A percentile compares a stretch with the other conserved stretches of the same genome.
Evolutionary conservation across 1,140 invertebrate genomes (phyloP).

Genomic region (Hesperophylax magnus): DNA sequence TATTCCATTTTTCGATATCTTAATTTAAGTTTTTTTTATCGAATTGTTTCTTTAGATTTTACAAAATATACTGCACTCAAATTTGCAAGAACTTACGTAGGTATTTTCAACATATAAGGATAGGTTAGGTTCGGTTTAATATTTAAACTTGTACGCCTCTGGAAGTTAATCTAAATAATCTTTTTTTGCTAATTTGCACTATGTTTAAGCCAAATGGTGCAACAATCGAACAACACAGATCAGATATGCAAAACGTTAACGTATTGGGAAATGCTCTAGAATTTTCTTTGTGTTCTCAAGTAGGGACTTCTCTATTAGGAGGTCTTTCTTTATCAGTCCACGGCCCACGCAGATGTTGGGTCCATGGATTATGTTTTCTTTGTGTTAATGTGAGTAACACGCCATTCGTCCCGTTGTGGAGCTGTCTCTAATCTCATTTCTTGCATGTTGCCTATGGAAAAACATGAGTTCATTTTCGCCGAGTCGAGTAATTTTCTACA

Average conservation of each 20-base stretch:
- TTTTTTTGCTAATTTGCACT: slow-evolving; percentile 24
- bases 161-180: background rate
- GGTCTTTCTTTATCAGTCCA: background rate
- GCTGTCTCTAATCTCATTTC: slow-evolving; percentile 7
- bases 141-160: too few relatives aligned
- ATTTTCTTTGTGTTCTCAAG: slow-evolving; percentile 35
- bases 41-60: too few relatives aligned
- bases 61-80: too few relatives aligned
- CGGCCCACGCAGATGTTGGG: slow-evolving; percentile 2
- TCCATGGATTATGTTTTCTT: background rate
- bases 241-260: slow-evolving; percentile 30
- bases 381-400: slow-evolving; percentile 6
- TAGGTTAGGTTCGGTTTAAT: too few relatives aligned
- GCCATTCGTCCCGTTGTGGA: background rate
- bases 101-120: too few relatives aligned
- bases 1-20: too few relatives aligned
- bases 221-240: slow-evolving; percentile 33
- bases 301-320: slow-evolving; percentile 29
- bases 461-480: background rate
- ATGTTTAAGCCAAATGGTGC: slow-evolving; percentile 7
- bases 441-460: background rate
- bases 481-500: background rate
- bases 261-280: slow-evolving; percentile 30
- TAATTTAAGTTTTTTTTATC: too few relatives aligned
- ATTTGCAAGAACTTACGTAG: too few relatives aligned